A percentile compares a stretch with the other conserved stretches of the same genome.
phyloP scores from a whole-genome alignment of 2,888 invertebrate genomes.

The Mesorhabditis spiculigera region DNA sequence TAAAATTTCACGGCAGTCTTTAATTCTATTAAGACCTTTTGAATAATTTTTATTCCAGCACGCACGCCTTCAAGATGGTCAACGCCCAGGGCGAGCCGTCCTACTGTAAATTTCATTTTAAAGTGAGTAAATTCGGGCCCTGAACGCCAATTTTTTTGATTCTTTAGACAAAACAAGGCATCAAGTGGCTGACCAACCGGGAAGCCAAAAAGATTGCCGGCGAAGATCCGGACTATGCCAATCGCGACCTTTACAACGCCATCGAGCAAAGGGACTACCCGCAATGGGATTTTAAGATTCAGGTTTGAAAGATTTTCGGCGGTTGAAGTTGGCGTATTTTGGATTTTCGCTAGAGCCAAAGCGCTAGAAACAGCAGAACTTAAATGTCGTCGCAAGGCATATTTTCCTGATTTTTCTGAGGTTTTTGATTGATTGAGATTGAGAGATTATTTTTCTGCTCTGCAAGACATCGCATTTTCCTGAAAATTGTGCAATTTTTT shows the following conservation, averaged over 20 bases:
- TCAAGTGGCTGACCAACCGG: slow-evolving; percentile 30
- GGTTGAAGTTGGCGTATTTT: no score
- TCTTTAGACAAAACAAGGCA: slow-evolving; percentile 39
- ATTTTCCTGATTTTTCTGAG: no score
- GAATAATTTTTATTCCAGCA: slow-evolving; percentile 16
- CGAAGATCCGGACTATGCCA: slow-evolving; percentile 58
- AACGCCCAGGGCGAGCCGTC: slow-evolving; percentile 38
- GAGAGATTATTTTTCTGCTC: no score
- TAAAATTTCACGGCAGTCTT: no score
- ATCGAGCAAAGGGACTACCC: slow-evolving; percentile 60
- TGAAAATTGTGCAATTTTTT: no score
- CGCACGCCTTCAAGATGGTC: slow-evolving; percentile 49
- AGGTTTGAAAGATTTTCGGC: no score
- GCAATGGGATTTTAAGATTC: slow-evolving; percentile 61
- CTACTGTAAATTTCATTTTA: slow-evolving; percentile 47
- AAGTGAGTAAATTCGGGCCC: slow-evolving; percentile 18
- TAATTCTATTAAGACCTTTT: slow-evolving; percentile 15
- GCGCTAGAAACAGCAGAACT: no score
- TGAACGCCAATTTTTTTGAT: slow-evolving; percentile 13
- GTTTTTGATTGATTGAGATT: no score
- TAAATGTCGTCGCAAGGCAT: no score
- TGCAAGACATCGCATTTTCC: no score
- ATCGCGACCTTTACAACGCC: slow-evolving; percentile 59
- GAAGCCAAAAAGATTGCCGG: slow-evolving; percentile 24
- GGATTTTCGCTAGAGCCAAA: no score